phyloP scores from a whole-genome alignment of 2,797 vertebrate genomes.

The Champsocephalus gunnari region DNA sequence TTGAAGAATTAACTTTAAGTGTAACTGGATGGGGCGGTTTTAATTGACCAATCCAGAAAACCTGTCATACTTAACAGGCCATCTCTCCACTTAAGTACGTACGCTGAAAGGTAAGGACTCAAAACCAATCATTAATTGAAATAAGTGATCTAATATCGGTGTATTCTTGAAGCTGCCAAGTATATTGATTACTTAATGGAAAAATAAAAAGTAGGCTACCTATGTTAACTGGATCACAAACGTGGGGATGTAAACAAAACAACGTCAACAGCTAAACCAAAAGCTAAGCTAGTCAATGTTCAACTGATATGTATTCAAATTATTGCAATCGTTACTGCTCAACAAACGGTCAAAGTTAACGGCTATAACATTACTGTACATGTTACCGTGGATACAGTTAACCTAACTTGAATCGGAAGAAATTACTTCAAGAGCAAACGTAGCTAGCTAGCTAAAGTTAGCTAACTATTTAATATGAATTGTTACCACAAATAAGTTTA shows the following conservation, averaged over 20 bases:
- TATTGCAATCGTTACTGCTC: background rate
- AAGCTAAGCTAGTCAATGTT: background rate
- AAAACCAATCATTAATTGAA: background rate
- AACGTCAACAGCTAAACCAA: too few species aligned
- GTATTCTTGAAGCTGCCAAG: background rate
- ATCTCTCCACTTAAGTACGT: too few species aligned
- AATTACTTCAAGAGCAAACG: background rate
- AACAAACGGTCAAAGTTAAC: background rate
- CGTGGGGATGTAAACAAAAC: background rate
- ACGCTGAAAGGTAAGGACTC: background rate
- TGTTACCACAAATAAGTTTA: too few species aligned
- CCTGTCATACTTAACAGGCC: background rate
- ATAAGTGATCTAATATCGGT: too few species aligned
- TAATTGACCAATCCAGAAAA: background rate
- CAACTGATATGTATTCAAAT: too few species aligned
- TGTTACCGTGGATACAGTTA: background rate
- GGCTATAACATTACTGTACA: background rate
- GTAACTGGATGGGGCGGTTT: background rate
- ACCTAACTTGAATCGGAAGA: rapidly evolving
- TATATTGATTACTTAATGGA: background rate
- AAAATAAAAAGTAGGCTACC: background rate
- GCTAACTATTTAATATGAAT: too few species aligned
- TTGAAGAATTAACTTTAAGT: too few species aligned
- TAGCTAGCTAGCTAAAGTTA: too few species aligned
- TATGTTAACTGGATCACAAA: background rate